phyloP scores from a whole-genome alignment of 2,888 invertebrate species.

The Pyralis farinalis region DNA sequence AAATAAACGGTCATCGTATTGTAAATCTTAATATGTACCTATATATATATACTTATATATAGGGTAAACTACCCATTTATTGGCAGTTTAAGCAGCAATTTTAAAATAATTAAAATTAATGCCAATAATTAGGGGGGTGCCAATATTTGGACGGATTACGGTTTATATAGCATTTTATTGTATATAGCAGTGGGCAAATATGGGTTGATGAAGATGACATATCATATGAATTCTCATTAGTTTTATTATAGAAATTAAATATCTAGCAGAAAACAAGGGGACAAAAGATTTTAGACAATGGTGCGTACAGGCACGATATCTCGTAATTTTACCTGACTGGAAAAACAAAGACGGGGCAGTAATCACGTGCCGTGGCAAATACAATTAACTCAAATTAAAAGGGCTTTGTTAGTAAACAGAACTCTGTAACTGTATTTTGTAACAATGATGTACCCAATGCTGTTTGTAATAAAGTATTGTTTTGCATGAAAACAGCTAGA shows the following conservation, averaged over 20 bases:
- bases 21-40: too few relatives aligned
- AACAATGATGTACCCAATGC: constrained; percentile 21
- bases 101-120: too few relatives aligned
- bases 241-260: constrained; percentile 14
- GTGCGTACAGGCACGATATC: constrained; percentile 23
- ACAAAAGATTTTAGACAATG: constrained; percentile 23
- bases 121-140: too few relatives aligned
- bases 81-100: too few relatives aligned
- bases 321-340: constrained; percentile 29
- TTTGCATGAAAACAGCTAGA: background rate
- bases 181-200: too few relatives aligned
- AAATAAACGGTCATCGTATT: too few relatives aligned
- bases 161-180: background rate
- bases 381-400: constrained; percentile 50
- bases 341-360: constrained; percentile 35
- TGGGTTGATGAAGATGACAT: too few relatives aligned
- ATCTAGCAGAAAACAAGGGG: constrained; percentile 17
- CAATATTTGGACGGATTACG: too few relatives aligned
- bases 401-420: constrained; percentile 46
- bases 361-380: constrained; percentile 44
- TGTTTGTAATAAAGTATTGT: background rate
- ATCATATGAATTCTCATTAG: constrained; percentile 5
- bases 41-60: too few relatives aligned
- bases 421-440: constrained; percentile 37
- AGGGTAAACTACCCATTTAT: too few relatives aligned